Conservation (phyloP, 2,888 invertebrate species). For the Nemoura dubitans region DNA sequence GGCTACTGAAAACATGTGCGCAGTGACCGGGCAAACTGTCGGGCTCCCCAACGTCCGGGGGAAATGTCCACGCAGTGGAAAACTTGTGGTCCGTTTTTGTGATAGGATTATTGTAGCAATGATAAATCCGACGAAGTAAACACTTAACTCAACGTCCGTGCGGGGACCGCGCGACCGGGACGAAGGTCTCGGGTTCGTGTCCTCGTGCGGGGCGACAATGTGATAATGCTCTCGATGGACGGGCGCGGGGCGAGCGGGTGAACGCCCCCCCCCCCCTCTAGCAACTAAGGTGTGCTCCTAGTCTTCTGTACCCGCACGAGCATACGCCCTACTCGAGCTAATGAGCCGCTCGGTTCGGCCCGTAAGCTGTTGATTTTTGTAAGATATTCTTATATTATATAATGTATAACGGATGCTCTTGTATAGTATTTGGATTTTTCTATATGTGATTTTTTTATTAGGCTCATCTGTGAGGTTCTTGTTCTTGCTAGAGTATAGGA, state of each 20-base stretch:
- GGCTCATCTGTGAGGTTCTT: background rate
- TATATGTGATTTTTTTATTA: background rate
- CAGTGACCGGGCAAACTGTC: background rate
- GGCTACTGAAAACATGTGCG: slow-evolving; percentile 66
- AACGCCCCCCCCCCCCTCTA: background rate
- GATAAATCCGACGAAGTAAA: background rate
- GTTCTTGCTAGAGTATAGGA: background rate
- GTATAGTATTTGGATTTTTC: background rate
- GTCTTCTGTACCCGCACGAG: slow-evolving; percentile 38
- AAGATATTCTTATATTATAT: background rate
- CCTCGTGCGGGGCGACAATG: background rate
- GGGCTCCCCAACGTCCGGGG: no score
- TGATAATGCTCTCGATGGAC: background rate
- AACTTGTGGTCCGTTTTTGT: background rate
- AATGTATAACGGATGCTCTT: background rate
- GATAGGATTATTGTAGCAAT: background rate
- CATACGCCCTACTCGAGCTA: slow-evolving; percentile 16
- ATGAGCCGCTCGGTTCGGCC: background rate
- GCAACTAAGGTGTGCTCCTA: slow-evolving; percentile 48
- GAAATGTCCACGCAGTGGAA: no score
- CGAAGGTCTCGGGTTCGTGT: background rate
- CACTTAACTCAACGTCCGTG: background rate
- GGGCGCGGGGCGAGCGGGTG: background rate
- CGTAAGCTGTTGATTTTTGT: background rate
- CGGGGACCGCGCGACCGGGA: background rate